Evolutionary conservation across 2,797 vertebrate genomes (phyloP).

Genomic region (Acanthurus lineatus): DNA sequence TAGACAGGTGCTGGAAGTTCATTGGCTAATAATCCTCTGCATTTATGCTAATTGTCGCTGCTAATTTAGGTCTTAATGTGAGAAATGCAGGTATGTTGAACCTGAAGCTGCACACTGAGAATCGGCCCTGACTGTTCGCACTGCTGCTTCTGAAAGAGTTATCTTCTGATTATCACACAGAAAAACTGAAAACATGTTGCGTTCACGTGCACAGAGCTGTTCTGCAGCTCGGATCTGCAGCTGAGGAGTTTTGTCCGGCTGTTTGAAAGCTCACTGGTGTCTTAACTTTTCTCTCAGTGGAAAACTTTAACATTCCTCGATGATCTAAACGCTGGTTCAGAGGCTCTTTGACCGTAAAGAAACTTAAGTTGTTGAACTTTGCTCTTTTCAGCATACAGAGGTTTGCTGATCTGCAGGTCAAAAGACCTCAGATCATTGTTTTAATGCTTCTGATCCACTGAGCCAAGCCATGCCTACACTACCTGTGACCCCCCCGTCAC

Average conservation of each 20-base stretch:
- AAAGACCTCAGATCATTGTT: no score
- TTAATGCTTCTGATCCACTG: no score
- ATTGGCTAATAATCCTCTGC: conserved; percentile 1
- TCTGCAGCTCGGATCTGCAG: conserved; percentile 6
- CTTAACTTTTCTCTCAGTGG: conserved; percentile 1
- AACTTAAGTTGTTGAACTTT: not conserved
- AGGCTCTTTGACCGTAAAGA: not conserved
- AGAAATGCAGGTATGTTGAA: not conserved
- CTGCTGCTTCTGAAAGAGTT: not conserved
- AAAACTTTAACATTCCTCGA: fast-evolving
- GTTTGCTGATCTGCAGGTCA: not conserved
- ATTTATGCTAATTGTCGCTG: not conserved
- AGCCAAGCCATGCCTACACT: not conserved
- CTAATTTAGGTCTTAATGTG: not conserved
- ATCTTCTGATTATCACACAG: not conserved
- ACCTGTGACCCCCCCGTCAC: not conserved
- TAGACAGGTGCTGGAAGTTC: conserved; percentile 6
- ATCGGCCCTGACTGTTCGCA: no score
- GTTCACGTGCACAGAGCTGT: conserved; percentile 5
- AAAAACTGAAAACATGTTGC: conserved; percentile 20
- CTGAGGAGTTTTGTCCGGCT: not conserved
- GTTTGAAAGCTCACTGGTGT: not conserved
- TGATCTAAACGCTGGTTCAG: not conserved
- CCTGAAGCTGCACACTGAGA: not conserved
- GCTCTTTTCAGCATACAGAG: not conserved